phyloP scores from a whole-genome alignment of 2,888 invertebrate species.

The Tetheella fluctuosa region DNA sequence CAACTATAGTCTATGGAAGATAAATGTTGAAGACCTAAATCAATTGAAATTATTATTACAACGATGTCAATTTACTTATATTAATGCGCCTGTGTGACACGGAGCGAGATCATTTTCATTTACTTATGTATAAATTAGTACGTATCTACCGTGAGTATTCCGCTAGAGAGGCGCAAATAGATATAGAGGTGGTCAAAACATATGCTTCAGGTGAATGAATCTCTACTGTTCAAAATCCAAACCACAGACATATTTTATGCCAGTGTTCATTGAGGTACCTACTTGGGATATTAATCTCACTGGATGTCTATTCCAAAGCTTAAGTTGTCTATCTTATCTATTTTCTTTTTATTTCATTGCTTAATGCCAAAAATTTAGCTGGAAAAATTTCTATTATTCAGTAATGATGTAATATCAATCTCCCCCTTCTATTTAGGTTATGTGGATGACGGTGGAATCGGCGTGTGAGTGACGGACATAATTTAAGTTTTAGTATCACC shows the following conservation, averaged over 20 bases:
- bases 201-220: no score
- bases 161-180: no score
- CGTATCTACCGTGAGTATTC: no score
- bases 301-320: conserved; percentile 79
- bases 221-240: no score
- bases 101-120: no score
- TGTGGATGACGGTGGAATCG: conserved; percentile 59
- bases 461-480: conserved; percentile 30
- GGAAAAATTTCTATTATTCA: conserved; percentile 71
- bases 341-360: conserved; percentile 71
- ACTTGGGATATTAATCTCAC: conserved; percentile 53
- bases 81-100: no score
- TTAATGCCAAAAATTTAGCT: conserved; percentile 82
- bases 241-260: background rate
- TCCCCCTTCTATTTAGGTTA: conserved; percentile 76
- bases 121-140: no score
- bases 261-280: conserved; percentile 8
- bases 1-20: no score
- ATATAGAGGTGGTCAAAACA: no score
- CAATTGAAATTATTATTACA: no score
- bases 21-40: no score
- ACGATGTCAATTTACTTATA: no score
- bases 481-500: conserved; percentile 16
- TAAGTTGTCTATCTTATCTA: conserved; percentile 56
- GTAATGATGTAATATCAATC: conserved; percentile 70